Base-by-base conservation (phyloP, 2,113 vertebrate species). In the Burhinus oedicnemus region DNA sequence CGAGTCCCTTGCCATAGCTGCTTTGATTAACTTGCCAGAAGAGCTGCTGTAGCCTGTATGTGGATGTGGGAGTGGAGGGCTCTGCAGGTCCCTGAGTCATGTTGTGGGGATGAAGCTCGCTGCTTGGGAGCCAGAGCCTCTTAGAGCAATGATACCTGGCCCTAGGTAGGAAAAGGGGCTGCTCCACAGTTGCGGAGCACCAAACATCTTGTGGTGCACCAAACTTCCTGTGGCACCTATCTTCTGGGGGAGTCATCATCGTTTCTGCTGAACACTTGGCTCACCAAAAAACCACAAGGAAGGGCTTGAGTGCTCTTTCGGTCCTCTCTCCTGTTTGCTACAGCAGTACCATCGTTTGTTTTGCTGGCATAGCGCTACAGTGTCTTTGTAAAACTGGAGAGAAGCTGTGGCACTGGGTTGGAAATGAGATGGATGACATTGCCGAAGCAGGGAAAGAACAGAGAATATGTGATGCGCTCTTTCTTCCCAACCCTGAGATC, bases 161-260 rank as follows among this genome's bases (percentile, higher is more conserved):
- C 20, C 8, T 20, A 6, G 26, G 42, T 42, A 52, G 76, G 75
- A 40, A 69, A 55, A 52, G 61, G 29, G 17, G 15, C 69, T 72
- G 36, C 34, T 64, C 30, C 26, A 66, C 34, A 22, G n/a, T 72
- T 52, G 22, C 19, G 27, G 18, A 68, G 26, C 65, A 45, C 66
- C 16, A 5, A 26, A 32, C 21, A 52, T 70, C 40, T 27, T 12
- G 5, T 51, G 36, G 23, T 12, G 21, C 65, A 45, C 62, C 16
- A 4, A 29, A 26, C 25, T 60, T 70, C 40, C 25, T 12, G 5
- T 51, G 36, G 23, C 10, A 25, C 1, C 0, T 40, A 2, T 47
- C 32, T 90, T 92, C 26, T 65, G 7, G 30, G 21, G 11, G 15
- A 40, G 38, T 21, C 27, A 8, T 27, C 32, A 1, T 75, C 0